phyloP scores from a whole-genome alignment of 2,888 invertebrate species.

The Bombylius discolor region DNA sequence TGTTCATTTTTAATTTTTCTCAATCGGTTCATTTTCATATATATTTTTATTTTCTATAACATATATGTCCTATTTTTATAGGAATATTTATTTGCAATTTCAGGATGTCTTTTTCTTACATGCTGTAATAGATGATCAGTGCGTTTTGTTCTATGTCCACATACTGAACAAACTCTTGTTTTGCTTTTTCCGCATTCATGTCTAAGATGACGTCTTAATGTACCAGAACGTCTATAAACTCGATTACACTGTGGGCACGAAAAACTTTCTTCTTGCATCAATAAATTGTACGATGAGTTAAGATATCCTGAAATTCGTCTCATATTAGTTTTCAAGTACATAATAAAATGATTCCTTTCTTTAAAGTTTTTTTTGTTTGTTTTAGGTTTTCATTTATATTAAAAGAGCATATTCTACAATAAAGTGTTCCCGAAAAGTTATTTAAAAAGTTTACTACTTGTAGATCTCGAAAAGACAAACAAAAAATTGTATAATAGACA shows the following conservation, averaged over 20 bases:
- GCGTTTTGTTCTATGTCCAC: conserved; percentile 41
- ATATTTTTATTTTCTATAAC: neutral
- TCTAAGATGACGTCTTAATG: conserved; percentile 40
- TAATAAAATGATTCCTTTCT: too few relatives aligned
- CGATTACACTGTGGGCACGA: conserved; percentile 39
- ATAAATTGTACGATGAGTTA: conserved; percentile 6
- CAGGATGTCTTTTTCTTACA: conserved; percentile 38
- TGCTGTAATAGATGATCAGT: conserved; percentile 42
- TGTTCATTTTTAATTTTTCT: too few relatives aligned
- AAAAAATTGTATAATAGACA: too few relatives aligned
- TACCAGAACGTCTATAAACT: conserved; percentile 42
- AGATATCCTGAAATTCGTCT: conserved; percentile 19
- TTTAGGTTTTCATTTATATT: too few relatives aligned
- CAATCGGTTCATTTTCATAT: too few relatives aligned
- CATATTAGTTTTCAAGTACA: conserved; percentile 9
- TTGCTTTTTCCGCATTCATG: conserved; percentile 44
- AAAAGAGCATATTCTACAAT: too few relatives aligned
- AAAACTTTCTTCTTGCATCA: conserved; percentile 24
- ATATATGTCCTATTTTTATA: neutral
- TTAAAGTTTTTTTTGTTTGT: too few relatives aligned
- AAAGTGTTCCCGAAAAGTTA: too few relatives aligned
- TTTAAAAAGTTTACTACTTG: too few relatives aligned
- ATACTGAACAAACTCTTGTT: conserved; percentile 40
- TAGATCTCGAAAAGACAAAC: too few relatives aligned
- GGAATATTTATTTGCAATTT: conserved; percentile 32